Evolutionary conservation across 2,113 vertebrate species (phyloP), one percentile per base, ranked within the genome.

Genomic region (Murina feae): DNA sequence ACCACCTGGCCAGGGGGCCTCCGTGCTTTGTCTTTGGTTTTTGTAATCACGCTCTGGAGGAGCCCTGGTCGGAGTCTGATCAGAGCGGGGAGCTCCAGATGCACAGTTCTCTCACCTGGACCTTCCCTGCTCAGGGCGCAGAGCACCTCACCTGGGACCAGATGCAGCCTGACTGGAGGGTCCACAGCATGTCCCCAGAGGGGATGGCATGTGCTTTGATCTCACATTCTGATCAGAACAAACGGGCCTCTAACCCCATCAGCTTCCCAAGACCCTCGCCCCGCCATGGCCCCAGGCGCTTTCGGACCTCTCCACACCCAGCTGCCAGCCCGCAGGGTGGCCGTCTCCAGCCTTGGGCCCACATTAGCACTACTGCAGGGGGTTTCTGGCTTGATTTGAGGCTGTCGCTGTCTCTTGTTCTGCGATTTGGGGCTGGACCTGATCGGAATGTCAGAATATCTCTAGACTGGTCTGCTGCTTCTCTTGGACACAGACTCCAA

Each of bases 141-240:
- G 32, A 63, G 42, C 35, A 3, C 1, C 0, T 21, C 4, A 11
- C 42, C 21, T 0, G 5, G 35, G 9, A 28, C 6, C 5, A 2
- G 42, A 39, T 1, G 16, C 3, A 1, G 32, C 16, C 28, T 20
- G 25, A 0, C 1, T 11, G 25, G 28, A 53, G 17, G 30, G 44
- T 7, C 30, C 16, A 1, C 28, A n/a, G 21, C 2, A 3, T 28
- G 37, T 44, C 44, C 69, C 35, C 35, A 47, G 39, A 69, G 32
- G 0, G 42, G 37, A 37, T 0, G 1, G 51, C 2, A 17, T 17
- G 7, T 0, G 9, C 30, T 10, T 17, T 6, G 10, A 53, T 42
- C 51, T n/a, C 6, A 6, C 2, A 6, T 53, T 58, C 32, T 28
- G 20, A 8, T 92, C 72, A 37, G 63, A 71, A 17, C n/a, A 13